Evolutionary conservation across 2,797 vertebrate genomes (phyloP).

Genomic region (Sciurus vulgaris): DNA sequence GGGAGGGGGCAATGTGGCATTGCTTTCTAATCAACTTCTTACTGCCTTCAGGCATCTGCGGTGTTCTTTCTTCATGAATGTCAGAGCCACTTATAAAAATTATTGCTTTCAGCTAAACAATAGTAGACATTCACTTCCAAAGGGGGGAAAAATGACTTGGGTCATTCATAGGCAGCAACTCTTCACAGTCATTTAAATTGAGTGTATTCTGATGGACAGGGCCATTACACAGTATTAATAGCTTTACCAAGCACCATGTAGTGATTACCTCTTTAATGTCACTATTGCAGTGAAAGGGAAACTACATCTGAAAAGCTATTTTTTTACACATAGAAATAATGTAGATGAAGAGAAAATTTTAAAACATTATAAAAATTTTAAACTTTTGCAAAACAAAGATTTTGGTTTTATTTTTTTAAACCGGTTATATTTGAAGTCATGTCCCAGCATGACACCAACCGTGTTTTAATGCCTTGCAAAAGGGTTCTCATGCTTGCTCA

Average conservation of each 20-base stretch:
- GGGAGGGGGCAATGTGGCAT: neutral
- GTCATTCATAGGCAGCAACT: slow-evolving; percentile 61
- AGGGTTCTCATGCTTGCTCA: slow-evolving; percentile 9
- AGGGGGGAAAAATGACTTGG: slow-evolving; percentile 3
- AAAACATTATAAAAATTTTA: neutral
- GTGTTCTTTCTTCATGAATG: slow-evolving; percentile 53
- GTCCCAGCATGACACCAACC: neutral
- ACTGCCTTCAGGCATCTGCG: neutral
- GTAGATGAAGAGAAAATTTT: slow-evolving; percentile 15
- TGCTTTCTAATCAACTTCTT: slow-evolving; percentile 60
- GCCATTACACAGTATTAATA: slow-evolving; percentile 41
- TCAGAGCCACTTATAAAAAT: slow-evolving; percentile 71
- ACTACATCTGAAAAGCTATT: neutral
- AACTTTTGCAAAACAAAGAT: neutral
- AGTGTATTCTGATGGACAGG: slow-evolving; percentile 51
- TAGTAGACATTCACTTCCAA: slow-evolving; percentile 58
- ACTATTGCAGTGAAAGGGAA: neutral
- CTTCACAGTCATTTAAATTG: slow-evolving; percentile 49
- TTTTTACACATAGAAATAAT: neutral
- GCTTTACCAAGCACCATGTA: neutral
- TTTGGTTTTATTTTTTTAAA: neutral
- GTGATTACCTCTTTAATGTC: slow-evolving; percentile 39
- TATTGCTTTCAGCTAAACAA: slow-evolving; percentile 74
- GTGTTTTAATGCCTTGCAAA: slow-evolving; percentile 20
- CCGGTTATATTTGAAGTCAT: slow-evolving; percentile 39